phyloP scores from a whole-genome alignment of 2,113 vertebrate genomes.

The Corvus moneduloides region DNA sequence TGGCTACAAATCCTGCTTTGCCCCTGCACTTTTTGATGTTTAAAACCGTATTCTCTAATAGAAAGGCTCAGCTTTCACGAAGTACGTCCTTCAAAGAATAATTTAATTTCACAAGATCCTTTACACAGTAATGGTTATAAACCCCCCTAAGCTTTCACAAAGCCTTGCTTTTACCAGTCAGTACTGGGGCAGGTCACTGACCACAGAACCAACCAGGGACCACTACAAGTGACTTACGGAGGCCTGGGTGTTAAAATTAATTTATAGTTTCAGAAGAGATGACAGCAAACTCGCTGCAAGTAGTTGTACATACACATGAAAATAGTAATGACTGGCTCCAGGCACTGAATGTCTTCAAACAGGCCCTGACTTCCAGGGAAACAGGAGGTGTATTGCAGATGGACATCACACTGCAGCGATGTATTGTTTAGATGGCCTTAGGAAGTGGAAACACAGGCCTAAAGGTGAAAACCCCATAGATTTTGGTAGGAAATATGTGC shows the following conservation, averaged over 20 bases:
- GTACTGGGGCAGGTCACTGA: neutral
- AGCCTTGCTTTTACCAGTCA: neutral
- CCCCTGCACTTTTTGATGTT: neutral
- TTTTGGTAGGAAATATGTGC: neutral
- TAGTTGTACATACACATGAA: neutral
- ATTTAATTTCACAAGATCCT: neutral
- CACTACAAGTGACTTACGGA: neutral
- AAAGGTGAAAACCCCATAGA: neutral
- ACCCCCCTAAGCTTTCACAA: neutral
- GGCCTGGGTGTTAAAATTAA: neutral
- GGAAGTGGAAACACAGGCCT: neutral
- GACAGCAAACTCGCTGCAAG: neutral
- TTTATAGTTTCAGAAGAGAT: neutral
- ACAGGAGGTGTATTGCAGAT: neutral
- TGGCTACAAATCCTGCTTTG: neutral
- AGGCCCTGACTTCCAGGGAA: neutral
- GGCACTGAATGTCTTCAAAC: neutral
- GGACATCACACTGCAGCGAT: neutral
- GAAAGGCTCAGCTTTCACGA: neutral
- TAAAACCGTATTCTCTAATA: neutral
- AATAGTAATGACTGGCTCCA: neutral
- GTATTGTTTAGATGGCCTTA: neutral
- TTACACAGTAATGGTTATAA: neutral
- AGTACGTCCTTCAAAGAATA: neutral
- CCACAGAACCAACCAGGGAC: neutral